Evolutionary conservation across 2,888 invertebrate genomes (phyloP).

Genomic region (Galeopsomyia nigrocyanea): DNA sequence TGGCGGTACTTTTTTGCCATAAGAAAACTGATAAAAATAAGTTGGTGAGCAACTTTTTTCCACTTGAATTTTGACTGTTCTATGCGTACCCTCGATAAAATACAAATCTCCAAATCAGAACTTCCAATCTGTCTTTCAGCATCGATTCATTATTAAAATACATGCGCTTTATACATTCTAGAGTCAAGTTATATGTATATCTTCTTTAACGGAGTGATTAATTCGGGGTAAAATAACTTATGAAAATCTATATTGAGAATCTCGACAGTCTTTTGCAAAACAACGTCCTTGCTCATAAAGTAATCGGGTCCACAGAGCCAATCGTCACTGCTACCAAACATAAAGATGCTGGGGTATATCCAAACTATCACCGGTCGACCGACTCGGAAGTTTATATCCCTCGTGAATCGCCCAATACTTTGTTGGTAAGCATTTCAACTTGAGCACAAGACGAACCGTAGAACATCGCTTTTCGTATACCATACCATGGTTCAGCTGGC

Average conservation of each 20-base stretch:
- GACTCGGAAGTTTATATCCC: constrained; percentile 5
- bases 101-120: constrained; percentile 50
- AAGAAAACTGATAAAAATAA: constrained; percentile 58
- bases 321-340: constrained; percentile 53
- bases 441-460: constrained; percentile 50
- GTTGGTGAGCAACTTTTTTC: constrained; percentile 45
- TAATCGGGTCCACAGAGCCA: constrained; percentile 58
- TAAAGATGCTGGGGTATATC: constrained; percentile 56
- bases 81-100: constrained; percentile 53
- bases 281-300: constrained; percentile 56
- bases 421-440: neutral
- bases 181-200: too few relatives aligned
- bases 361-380: constrained; percentile 53
- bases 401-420: constrained; percentile 51
- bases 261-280: too few relatives aligned
- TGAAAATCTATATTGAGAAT: too few relatives aligned
- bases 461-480: constrained; percentile 54
- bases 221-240: too few relatives aligned
- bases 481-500: constrained; percentile 49
- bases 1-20: constrained; percentile 42
- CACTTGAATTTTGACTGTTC: constrained; percentile 52
- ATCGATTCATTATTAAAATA: too few relatives aligned
- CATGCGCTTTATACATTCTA: too few relatives aligned
- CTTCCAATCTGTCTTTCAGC: too few relatives aligned
- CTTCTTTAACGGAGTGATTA: too few relatives aligned